Evolutionary conservation across 2,113 vertebrate species (phyloP), one percentile per base, ranked within the genome.

Genomic region (Madoqua kirkii): DNA sequence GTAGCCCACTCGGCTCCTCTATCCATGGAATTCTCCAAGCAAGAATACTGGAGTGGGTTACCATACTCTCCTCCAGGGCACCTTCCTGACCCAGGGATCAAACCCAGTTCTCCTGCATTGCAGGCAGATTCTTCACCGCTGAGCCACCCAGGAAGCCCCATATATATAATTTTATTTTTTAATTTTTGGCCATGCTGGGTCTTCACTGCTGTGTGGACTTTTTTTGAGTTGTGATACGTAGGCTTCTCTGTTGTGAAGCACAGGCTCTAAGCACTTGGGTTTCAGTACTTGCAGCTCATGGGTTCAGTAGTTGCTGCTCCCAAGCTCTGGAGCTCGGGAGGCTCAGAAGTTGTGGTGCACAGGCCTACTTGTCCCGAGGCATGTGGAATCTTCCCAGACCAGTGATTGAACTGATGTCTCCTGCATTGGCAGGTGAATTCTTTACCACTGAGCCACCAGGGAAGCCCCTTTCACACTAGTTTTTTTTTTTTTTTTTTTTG

Each of bases 261-360:
- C 67, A 71, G n/a, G 67, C 2, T 71, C 64, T 71, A 71, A 21
- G n/a, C 67, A 71, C 9, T 36, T 1, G 9, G 17, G 64, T n/a
- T 67, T 67, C 64, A 36, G 8, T 9, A n/a, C 33, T 4, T 62
- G 60, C 60, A 62, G 29, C 60, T 62, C 14, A 3, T 62, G 33
- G 33, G 33, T 9, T 67, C 64, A 21, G 64, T 11, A 36, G n/a
- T 21, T 71, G 67, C n/a, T 0, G 0, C n/a, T 71, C 67, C 67
- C 67, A 71, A 6, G 19, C n/a, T 71, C n/a, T 71, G 36, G 67
- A 36, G n/a, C n/a, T 6, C 67, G 2, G 67, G 67, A n/a, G 64
- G 64, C n/a, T 71, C 9, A 71, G 67, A 36, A 36, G 8, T 36
- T 71, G 17, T 36, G n/a, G n/a, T 23, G 19, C 17, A 23, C 9